These are phyloP conservation scores for Adelognathus sp. DNA, from an alignment of 2,888 invertebrate species.

Conservation along the genomic window DNA sequence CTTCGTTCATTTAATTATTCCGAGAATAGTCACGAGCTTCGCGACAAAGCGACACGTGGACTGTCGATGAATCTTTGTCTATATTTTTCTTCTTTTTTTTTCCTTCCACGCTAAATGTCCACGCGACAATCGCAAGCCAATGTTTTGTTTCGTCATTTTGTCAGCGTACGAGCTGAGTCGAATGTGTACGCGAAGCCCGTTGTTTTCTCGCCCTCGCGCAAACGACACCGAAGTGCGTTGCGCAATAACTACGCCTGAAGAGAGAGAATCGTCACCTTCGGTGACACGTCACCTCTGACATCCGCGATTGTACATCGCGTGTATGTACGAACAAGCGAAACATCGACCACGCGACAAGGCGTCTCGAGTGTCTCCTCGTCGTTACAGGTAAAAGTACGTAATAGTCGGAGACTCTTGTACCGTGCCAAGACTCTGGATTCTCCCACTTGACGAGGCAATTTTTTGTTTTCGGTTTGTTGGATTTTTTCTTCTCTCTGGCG, in stretches of 20 bases:
- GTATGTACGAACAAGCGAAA: conserved; percentile 19
- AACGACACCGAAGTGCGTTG: conserved; percentile 50
- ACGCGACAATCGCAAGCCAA: conserved; percentile 23
- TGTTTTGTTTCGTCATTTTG: conserved; percentile 43
- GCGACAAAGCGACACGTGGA: conserved; percentile 5
- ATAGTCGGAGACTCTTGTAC: neutral
- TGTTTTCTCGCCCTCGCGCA: conserved; percentile 45
- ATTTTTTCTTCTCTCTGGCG: neutral
- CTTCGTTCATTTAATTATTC: conserved; percentile 50
- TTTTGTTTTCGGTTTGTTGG: neutral
- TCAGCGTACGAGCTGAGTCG: neutral
- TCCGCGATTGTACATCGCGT: conserved; percentile 64
- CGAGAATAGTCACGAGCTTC: conserved; percentile 20
- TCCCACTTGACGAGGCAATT: neutral
- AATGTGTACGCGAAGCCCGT: conserved; percentile 35
- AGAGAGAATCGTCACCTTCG: conserved; percentile 68
- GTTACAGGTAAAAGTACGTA: conserved; percentile 26
- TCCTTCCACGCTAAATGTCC: neutral
- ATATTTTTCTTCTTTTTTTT: neutral
- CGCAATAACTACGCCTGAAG: conserved; percentile 65
- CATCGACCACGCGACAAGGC: conserved; percentile 19
- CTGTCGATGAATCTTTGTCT: conserved; percentile 51
- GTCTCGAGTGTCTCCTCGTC: conserved; percentile 19
- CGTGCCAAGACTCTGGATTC: neutral
- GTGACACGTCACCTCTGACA: conserved; percentile 76